These are phyloP conservation scores for Gryon sp. DNA, from an alignment of 1,140 invertebrate species.

Conservation along the genomic window DNA sequence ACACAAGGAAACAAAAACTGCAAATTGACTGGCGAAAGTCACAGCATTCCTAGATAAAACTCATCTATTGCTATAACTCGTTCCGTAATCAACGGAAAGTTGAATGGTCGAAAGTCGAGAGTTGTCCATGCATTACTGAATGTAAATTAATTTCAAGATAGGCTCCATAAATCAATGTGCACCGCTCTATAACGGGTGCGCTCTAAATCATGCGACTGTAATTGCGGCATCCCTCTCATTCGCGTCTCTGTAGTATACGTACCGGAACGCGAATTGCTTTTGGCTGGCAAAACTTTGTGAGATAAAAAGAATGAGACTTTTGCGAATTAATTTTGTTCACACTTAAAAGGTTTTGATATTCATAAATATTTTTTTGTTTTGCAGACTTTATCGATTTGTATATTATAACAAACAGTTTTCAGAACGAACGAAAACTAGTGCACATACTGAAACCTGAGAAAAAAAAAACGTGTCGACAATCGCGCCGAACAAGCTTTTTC, in stretches of 20 bases:
- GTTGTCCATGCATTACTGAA: constrained; percentile 71
- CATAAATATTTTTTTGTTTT: constrained; percentile 49
- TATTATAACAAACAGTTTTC: constrained; percentile 17
- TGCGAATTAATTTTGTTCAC: constrained; percentile 39
- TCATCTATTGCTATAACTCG: not conserved
- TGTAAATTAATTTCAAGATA: constrained; percentile 73
- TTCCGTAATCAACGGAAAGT: constrained; percentile 48
- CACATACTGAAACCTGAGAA: constrained; percentile 8
- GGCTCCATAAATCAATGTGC: constrained; percentile 69
- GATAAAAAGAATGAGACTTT: constrained; percentile 33
- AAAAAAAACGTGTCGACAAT: constrained; percentile 23
- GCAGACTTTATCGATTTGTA: constrained; percentile 44
- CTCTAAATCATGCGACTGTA: constrained; percentile 71
- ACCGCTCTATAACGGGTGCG: constrained; percentile 69
- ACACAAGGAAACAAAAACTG: too few relatives aligned
- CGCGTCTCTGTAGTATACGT: constrained; percentile 63
- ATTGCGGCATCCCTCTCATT: constrained; percentile 68
- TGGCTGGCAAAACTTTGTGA: constrained; percentile 44
- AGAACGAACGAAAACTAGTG: not conserved
- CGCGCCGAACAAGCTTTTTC: constrained; percentile 58
- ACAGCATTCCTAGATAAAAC: not conserved
- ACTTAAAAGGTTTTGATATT: constrained; percentile 11
- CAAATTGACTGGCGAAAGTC: too few relatives aligned
- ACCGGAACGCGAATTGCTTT: constrained; percentile 62
- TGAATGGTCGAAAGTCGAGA: constrained; percentile 59